phyloP scores from a whole-genome alignment of 2,888 invertebrate genomes.

The Dynastes hyllus region DNA sequence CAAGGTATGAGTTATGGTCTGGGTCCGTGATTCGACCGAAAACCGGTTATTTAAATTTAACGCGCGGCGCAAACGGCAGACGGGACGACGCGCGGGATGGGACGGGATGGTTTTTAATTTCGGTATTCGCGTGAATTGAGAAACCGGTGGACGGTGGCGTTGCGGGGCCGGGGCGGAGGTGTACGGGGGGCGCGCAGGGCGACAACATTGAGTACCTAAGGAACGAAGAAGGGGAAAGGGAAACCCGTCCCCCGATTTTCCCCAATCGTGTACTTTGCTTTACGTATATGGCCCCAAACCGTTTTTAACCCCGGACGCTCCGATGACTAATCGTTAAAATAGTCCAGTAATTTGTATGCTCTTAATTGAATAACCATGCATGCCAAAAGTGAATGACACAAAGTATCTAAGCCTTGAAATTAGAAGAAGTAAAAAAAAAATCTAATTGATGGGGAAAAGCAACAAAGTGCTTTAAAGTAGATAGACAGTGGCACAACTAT shows the following conservation, averaged over 20 bases:
- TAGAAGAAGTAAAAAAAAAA: too few species aligned
- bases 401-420: not conserved
- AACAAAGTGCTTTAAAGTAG: too few species aligned
- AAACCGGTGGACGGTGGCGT: constrained; percentile 57
- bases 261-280: constrained; percentile 27
- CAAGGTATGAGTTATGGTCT: constrained; percentile 45
- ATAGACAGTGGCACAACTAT: too few species aligned
- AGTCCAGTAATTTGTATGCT: constrained; percentile 6
- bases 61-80: constrained; percentile 43
- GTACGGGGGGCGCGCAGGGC: constrained; percentile 53
- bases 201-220: constrained; percentile 33
- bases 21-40: constrained; percentile 46
- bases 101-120: constrained; percentile 39
- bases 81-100: constrained; percentile 42
- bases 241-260: constrained; percentile 41
- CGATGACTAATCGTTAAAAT: constrained; percentile 36
- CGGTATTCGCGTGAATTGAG: constrained; percentile 45
- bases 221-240: constrained; percentile 27
- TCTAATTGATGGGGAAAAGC: too few species aligned
- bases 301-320: constrained; percentile 13
- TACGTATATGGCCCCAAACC: constrained; percentile 11
- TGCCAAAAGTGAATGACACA: not conserved
- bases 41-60: constrained; percentile 46
- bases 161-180: constrained; percentile 56
- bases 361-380: constrained; percentile 8